These are phyloP conservation scores for Gobiocypris rarus DNA, from an alignment of 2,113 vertebrate genomes.

Conservation along the genomic window DNA sequence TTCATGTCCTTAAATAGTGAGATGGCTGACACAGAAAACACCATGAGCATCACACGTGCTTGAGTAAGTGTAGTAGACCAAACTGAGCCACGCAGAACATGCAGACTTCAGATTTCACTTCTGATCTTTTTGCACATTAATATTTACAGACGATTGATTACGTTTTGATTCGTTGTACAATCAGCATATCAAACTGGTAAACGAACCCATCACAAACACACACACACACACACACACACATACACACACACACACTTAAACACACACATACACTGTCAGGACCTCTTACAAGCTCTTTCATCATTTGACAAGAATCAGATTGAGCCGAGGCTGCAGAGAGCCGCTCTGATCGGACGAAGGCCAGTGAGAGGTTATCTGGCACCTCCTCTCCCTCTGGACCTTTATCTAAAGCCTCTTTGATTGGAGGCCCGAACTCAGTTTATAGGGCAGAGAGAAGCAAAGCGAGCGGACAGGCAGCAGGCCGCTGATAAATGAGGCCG, in stretches of 20 bases:
- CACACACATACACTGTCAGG: conserved; percentile 38
- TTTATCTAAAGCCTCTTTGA: conserved; percentile 50
- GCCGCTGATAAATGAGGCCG: conserved; percentile 15
- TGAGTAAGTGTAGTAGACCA: too few species aligned
- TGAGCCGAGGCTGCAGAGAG: conserved; percentile 34
- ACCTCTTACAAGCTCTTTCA: conserved; percentile 60
- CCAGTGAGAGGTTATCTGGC: conserved; percentile 21
- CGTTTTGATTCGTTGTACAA: not conserved
- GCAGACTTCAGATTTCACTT: too few species aligned
- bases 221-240: not conserved
- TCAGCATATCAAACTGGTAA: not conserved
- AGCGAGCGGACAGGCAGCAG: not conserved
- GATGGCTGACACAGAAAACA: too few species aligned
- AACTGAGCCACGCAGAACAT: too few species aligned
- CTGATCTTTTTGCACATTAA: too few species aligned
- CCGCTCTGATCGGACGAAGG: conserved; percentile 25
- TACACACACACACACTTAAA: conserved; percentile 24
- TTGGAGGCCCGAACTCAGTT: conserved; percentile 30
- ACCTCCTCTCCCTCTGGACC: conserved; percentile 25
- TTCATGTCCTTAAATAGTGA: too few species aligned
- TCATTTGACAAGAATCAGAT: conserved; percentile 64
- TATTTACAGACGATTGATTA: too few species aligned
- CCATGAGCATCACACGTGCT: too few species aligned
- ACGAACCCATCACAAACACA: not conserved
- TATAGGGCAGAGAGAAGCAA: conserved; percentile 1